These are phyloP conservation scores for Sussaba pulchella DNA, from an alignment of 2,888 invertebrate genomes.

Conservation along the genomic window DNA sequence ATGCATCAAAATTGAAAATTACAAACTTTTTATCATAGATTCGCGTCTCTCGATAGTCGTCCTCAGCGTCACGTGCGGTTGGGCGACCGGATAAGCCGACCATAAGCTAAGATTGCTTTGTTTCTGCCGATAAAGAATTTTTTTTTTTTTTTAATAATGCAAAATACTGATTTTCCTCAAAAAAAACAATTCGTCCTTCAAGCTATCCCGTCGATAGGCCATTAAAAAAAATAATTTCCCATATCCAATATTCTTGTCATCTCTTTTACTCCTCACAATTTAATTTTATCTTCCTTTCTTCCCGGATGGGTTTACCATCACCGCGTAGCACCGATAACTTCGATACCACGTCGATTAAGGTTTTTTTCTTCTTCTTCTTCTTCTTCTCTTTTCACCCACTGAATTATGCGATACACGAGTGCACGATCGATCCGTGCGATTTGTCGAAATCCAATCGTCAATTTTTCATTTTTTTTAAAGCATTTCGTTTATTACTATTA, in stretches of 20 bases:
- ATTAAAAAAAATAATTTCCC: constrained; percentile 55
- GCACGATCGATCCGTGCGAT: constrained; percentile 16
- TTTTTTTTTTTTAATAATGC: neutral
- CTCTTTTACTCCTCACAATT: constrained; percentile 3
- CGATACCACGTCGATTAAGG: neutral
- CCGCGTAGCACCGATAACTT: neutral
- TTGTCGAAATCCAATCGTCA: neutral
- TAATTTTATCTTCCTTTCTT: neutral
- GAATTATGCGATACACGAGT: constrained; percentile 12
- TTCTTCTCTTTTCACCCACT: neutral
- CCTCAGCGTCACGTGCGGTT: constrained; percentile 31
- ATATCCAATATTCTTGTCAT: constrained; percentile 17
- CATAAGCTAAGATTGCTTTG: neutral
- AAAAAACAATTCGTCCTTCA: neutral
- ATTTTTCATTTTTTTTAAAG: constrained; percentile 16
- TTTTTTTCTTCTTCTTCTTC: neutral
- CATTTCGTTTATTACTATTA: constrained; percentile 43
- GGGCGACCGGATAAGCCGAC: no score
- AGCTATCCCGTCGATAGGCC: constrained; percentile 39
- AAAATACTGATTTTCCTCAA: neutral
- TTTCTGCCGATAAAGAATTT: neutral
- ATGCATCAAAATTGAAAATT: constrained; percentile 35
- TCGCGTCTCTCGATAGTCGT: constrained; percentile 26
- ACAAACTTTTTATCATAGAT: constrained; percentile 4
- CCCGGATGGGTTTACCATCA: neutral